Conservation (phyloP, 2,888 invertebrate genomes). For the Andrena minutula region DNA sequence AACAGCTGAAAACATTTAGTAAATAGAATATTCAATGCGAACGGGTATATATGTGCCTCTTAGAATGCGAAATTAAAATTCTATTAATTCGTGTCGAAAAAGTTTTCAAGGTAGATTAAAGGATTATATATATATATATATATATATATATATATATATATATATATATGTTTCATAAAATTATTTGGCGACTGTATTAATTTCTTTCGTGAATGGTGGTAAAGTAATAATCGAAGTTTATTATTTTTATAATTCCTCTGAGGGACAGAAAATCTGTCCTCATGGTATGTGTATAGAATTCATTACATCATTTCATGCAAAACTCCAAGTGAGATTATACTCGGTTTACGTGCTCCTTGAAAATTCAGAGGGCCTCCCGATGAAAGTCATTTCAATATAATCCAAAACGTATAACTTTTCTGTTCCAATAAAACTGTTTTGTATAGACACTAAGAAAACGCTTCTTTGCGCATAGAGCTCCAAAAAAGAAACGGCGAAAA, state of each 20-base stretch:
- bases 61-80: no score
- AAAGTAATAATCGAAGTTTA: neutral
- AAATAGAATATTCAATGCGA: neutral
- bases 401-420: neutral
- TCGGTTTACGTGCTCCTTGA: neutral
- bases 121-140: no score
- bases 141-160: no score
- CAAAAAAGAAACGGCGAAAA: no score
- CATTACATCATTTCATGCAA: neutral
- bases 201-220: neutral
- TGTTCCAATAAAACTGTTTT: neutral
- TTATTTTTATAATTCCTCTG: neutral
- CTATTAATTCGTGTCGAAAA: no score
- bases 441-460: neutral
- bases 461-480: no score
- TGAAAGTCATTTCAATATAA: neutral
- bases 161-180: no score
- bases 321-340: neutral
- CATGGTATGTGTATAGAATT: neutral
- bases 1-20: neutral
- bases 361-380: neutral
- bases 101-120: no score
- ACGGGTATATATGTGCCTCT: neutral
- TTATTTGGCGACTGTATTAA: no score
- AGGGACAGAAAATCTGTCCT: neutral